Percentiles rank a stretch among this genome's conserved stretches.
phyloP scores from a whole-genome alignment of 1,140 invertebrate species.

The Pinna nobilis region DNA sequence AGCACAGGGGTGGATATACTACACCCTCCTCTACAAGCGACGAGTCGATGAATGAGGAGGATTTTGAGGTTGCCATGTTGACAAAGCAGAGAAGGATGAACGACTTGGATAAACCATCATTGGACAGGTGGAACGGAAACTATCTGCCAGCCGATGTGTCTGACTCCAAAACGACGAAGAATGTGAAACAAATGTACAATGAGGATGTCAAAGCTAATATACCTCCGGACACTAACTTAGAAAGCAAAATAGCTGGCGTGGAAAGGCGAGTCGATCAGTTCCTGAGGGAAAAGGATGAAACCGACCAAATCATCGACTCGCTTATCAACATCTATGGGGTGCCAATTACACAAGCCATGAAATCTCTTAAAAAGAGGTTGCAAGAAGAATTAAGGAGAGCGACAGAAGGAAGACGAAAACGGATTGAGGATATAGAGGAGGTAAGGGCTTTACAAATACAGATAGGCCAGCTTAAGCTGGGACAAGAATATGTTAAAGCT shows the following conservation, averaged over 20 bases:
- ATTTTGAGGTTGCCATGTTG: constrained; percentile 66
- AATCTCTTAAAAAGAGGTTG: constrained; percentile 77
- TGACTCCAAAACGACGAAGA: constrained; percentile 35
- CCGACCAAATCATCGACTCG: constrained; percentile 69
- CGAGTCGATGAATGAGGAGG: constrained; percentile 69
- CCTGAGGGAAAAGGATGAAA: constrained; percentile 60
- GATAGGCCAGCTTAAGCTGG: constrained; percentile 69
- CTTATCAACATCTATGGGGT: constrained; percentile 70
- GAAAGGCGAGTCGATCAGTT: constrained; percentile 32
- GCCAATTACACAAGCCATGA: constrained; percentile 77
- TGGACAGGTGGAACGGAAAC: constrained; percentile 56
- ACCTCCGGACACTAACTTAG: constrained; percentile 36
- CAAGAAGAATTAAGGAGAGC: constrained; percentile 78
- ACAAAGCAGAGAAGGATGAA: constrained; percentile 52
- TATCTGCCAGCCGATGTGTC: constrained; percentile 41
- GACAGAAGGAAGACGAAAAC: constrained; percentile 72
- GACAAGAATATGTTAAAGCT: constrained; percentile 56
- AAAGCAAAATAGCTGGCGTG: constrained; percentile 16
- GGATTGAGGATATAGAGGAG: constrained; percentile 75
- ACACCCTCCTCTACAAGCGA: constrained; percentile 57
- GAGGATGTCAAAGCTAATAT: constrained; percentile 51
- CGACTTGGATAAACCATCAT: constrained; percentile 54
- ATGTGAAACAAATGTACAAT: constrained; percentile 43
- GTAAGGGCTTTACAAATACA: constrained; percentile 69
- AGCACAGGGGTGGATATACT: constrained; percentile 29